phyloP scores from a whole-genome alignment of 2,888 invertebrate genomes.

The Drosophila helvetica region DNA sequence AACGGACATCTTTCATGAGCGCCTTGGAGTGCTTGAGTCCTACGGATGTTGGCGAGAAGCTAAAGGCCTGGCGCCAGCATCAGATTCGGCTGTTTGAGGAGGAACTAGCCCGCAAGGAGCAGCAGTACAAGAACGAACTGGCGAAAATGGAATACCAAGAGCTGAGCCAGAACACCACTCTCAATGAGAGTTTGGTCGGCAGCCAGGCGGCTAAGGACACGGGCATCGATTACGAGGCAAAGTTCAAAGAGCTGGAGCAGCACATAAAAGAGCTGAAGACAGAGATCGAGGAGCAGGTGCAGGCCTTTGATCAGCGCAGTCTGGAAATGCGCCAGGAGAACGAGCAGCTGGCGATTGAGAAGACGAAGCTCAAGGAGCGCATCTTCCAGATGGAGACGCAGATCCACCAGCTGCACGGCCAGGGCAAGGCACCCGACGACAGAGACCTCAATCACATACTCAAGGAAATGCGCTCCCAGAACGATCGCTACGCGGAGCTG shows the following conservation, averaged over 20 bases:
- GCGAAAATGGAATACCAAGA: slow-evolving; percentile 8
- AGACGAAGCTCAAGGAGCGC: slow-evolving; percentile 74
- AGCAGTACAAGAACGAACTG: slow-evolving; percentile 58
- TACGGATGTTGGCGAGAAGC: slow-evolving; percentile 81
- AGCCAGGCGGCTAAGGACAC: too few relatives aligned
- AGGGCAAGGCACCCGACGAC: slow-evolving; percentile 62
- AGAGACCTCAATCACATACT: slow-evolving; percentile 88
- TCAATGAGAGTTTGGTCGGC: slow-evolving; percentile 14
- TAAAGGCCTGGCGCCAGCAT: slow-evolving; percentile 90
- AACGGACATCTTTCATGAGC: neutral
- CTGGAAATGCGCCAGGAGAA: slow-evolving; percentile 84
- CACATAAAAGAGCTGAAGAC: slow-evolving; percentile 56
- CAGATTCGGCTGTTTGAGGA: slow-evolving; percentile 87
- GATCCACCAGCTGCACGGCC: slow-evolving; percentile 37
- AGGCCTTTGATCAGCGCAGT: slow-evolving; percentile 72
- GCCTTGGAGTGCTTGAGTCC: neutral
- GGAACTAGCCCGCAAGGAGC: slow-evolving; percentile 86
- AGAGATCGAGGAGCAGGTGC: slow-evolving; percentile 58
- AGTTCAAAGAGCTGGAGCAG: slow-evolving; percentile 63
- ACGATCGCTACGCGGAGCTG: slow-evolving; percentile 87
- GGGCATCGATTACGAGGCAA: slow-evolving; percentile 47
- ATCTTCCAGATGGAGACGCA: slow-evolving; percentile 69
- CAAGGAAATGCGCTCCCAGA: slow-evolving; percentile 85
- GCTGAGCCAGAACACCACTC: neutral
- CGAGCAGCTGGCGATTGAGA: slow-evolving; percentile 83